A percentile compares a stretch with the other conserved stretches of the same genome.
Evolutionary conservation across 2,888 invertebrate species (phyloP).

Genomic region (Tridacna gigas): DNA sequence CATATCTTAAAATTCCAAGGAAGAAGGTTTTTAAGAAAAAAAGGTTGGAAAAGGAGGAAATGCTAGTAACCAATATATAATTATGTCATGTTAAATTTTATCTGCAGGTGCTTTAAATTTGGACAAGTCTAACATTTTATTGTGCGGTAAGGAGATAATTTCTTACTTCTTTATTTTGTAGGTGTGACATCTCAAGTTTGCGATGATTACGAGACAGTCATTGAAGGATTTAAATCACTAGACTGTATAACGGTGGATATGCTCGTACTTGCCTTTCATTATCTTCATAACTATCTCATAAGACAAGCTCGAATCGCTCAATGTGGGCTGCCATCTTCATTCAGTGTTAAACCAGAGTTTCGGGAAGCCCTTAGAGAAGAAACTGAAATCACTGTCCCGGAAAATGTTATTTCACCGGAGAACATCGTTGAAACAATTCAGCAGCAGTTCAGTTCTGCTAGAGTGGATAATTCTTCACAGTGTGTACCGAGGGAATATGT

Average conservation of each 20-base stretch:
- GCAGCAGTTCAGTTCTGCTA: background rate
- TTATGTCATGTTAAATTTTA: too few relatives aligned
- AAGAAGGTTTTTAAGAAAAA: too few relatives aligned
- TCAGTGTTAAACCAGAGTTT: conserved; percentile 9
- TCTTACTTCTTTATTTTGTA: background rate
- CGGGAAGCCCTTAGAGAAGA: conserved; percentile 2
- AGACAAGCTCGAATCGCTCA: conserved; percentile 25
- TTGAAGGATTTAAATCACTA: conserved; percentile 3
- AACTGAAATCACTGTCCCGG: conserved; percentile 20
- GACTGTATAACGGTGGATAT: conserved; percentile 3
- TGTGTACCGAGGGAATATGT: background rate
- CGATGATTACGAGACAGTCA: conserved; percentile 15
- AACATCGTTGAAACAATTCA: conserved; percentile 18
- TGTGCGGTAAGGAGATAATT: background rate
- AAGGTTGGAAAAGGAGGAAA: too few relatives aligned
- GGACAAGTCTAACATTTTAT: background rate
- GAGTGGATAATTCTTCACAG: background rate
- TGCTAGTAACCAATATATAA: too few relatives aligned
- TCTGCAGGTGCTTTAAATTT: too few relatives aligned
- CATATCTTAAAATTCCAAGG: too few relatives aligned
- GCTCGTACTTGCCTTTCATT: conserved; percentile 26
- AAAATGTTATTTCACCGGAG: conserved; percentile 5
- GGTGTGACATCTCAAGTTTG: conserved; percentile 16
- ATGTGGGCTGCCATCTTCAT: conserved; percentile 10
- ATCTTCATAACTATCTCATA: conserved; percentile 32